Conservation (phyloP, 2,888 invertebrate species). For the Notodonta ziczac region DNA sequence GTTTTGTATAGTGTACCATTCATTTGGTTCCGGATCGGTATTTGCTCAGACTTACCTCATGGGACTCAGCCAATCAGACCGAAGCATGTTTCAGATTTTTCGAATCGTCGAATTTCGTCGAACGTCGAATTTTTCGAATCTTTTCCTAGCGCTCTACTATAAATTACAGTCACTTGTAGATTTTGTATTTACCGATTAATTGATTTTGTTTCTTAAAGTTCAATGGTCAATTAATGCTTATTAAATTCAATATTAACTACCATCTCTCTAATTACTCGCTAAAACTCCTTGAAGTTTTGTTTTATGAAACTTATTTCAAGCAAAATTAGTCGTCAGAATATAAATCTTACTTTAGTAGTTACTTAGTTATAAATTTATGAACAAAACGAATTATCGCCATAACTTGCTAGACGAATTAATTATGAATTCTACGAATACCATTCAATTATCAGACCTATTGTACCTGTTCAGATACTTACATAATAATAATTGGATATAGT, state of each 20-base stretch:
- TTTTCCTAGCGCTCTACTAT: too few species aligned
- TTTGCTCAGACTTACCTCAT: constrained; percentile 11
- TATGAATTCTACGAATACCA: background rate
- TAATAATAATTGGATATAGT: too few species aligned
- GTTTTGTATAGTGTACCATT: constrained; percentile 27
- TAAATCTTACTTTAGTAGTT: too few species aligned
- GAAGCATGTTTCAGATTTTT: constrained; percentile 12
- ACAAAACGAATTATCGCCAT: background rate
- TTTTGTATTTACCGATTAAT: too few species aligned
- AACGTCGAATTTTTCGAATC: background rate
- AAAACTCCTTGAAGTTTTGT: too few species aligned
- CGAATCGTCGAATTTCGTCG: too few species aligned
- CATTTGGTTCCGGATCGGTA: constrained; percentile 15
- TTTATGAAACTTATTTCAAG: too few species aligned
- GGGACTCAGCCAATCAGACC: constrained; percentile 24
- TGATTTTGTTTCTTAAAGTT: too few species aligned
- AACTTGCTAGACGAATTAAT: constrained; percentile 1
- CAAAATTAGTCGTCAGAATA: background rate
- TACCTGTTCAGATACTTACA: background rate
- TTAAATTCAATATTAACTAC: too few species aligned
- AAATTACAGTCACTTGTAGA: too few species aligned
- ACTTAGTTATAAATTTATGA: background rate
- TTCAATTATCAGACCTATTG: background rate
- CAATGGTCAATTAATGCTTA: too few species aligned
- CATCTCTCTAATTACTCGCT: too few species aligned